phyloP scores from a whole-genome alignment of 2,888 invertebrate species.

The Cabera pusaria region DNA sequence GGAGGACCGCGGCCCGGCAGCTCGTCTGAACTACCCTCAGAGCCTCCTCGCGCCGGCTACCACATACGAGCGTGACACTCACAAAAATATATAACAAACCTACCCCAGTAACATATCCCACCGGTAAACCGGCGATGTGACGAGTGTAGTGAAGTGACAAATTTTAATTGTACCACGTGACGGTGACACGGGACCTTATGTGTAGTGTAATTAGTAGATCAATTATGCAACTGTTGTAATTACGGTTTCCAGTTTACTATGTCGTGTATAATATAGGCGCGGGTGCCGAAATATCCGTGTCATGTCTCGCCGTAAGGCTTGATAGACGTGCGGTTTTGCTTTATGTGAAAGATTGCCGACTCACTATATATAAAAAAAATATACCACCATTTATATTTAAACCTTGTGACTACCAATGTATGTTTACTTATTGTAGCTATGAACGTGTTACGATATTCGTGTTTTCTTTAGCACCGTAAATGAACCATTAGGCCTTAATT shows the following conservation, averaged over 20 bases:
- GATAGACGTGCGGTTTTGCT: slow-evolving; percentile 5
- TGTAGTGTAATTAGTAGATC: slow-evolving; percentile 58
- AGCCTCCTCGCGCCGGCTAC: slow-evolving; percentile 32
- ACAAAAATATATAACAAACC: slow-evolving; percentile 18
- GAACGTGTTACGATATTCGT: neutral
- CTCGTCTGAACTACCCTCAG: slow-evolving; percentile 45
- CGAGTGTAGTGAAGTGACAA: slow-evolving; percentile 32
- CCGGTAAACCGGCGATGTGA: slow-evolving; percentile 21
- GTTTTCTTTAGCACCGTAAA: slow-evolving; percentile 20
- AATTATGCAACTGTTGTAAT: slow-evolving; percentile 50
- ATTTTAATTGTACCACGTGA: slow-evolving; percentile 47
- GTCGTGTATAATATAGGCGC: slow-evolving; percentile 16
- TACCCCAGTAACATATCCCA: slow-evolving; percentile 11
- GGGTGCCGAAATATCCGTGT: slow-evolving; percentile 16
- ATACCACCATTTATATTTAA: too few relatives aligned
- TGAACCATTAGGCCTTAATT: neutral
- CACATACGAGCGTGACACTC: slow-evolving; percentile 52
- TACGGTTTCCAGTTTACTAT: slow-evolving; percentile 22
- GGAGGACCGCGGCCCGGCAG: slow-evolving; percentile 55
- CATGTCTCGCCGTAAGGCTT: slow-evolving; percentile 7
- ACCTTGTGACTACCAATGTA: too few relatives aligned
- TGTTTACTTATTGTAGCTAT: neutral
- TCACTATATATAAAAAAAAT: too few relatives aligned
- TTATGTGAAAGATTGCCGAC: slow-evolving; percentile 13
- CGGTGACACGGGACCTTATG: slow-evolving; percentile 33